A percentile compares a stretch with the other conserved stretches of the same genome.
These are phyloP conservation scores for Mobula hypostoma DNA, from an alignment of 2,113 vertebrate species.

Conservation along the genomic window DNA sequence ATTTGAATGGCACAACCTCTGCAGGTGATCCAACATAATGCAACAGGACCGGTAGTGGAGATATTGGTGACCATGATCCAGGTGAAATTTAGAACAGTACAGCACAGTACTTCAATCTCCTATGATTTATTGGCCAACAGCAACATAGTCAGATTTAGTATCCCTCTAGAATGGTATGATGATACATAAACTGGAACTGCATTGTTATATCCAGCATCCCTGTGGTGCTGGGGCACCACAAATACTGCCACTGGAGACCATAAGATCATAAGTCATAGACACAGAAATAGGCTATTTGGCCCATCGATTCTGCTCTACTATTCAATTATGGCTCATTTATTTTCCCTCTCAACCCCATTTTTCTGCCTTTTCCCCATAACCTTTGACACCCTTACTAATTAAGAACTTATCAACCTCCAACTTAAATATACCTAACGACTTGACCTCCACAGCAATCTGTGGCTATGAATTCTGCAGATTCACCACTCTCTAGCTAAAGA, in stretches of 20 bases:
- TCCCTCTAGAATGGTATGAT: neutral
- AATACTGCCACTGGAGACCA: neutral
- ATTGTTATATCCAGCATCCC: neutral
- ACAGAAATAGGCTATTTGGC: no score
- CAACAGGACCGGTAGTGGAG: neutral
- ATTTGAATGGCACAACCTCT: neutral
- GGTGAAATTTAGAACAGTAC: neutral
- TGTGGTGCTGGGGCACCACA: neutral
- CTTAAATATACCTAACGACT: no score
- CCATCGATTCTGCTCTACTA: no score
- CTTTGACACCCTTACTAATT: no score
- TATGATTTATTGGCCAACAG: neutral
- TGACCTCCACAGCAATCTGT: no score
- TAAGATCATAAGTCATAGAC: no score
- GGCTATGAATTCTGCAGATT: no score
- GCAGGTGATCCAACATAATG: neutral
- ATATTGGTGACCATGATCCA: neutral
- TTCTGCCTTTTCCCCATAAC: no score
- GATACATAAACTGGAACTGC: neutral
- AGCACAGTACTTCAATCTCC: neutral
- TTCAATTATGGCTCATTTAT: no score
- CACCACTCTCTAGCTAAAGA: no score
- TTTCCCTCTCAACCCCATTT: no score
- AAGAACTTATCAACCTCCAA: no score
- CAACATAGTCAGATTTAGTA: neutral